Conservation (phyloP, 2,888 invertebrate genomes). For the Ochropleura leucogaster region DNA sequence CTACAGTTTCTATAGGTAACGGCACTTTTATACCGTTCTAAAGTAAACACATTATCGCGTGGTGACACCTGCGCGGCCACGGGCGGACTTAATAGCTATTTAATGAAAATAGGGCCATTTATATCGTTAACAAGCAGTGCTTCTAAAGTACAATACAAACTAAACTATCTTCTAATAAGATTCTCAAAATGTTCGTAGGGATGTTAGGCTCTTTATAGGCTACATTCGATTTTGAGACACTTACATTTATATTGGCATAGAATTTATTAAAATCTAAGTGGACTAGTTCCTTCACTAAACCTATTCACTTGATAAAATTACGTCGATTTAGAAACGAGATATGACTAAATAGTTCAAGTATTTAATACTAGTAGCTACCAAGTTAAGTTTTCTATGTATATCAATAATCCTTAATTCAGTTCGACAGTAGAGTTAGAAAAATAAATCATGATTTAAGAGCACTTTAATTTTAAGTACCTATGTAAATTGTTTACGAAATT, state of each 20-base stretch:
- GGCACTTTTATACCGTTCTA: conserved; percentile 19
- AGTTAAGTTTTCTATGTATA: background rate
- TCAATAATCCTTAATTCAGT: conserved; percentile 8
- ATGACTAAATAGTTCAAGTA: conserved; percentile 23
- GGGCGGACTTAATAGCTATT: background rate
- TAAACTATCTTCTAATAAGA: conserved; percentile 64
- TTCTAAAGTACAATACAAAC: conserved; percentile 47
- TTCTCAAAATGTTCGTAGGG: conserved; percentile 66
- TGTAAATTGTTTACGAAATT: conserved; percentile 20
- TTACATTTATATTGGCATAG: conserved; percentile 80
- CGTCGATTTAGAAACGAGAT: conserved; percentile 65
- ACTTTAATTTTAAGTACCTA: background rate
- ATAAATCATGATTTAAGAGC: conserved; percentile 11
- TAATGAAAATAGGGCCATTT: conserved; percentile 42
- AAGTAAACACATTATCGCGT: conserved; percentile 8
- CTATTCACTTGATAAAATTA: conserved; percentile 70
- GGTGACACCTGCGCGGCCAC: conserved; percentile 3
- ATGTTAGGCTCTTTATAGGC: conserved; percentile 70
- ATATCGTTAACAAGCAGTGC: conserved; percentile 55
- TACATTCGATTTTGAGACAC: conserved; percentile 79
- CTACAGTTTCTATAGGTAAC: background rate
- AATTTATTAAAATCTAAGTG: conserved; percentile 82
- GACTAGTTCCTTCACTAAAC: conserved; percentile 88
- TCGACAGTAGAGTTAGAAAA: background rate
- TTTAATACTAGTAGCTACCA: conserved; percentile 60